A percentile compares a stretch with the other conserved stretches of the same genome.
phyloP scores from a whole-genome alignment of 2,113 vertebrate genomes.

The Poicephalus meyeri region DNA sequence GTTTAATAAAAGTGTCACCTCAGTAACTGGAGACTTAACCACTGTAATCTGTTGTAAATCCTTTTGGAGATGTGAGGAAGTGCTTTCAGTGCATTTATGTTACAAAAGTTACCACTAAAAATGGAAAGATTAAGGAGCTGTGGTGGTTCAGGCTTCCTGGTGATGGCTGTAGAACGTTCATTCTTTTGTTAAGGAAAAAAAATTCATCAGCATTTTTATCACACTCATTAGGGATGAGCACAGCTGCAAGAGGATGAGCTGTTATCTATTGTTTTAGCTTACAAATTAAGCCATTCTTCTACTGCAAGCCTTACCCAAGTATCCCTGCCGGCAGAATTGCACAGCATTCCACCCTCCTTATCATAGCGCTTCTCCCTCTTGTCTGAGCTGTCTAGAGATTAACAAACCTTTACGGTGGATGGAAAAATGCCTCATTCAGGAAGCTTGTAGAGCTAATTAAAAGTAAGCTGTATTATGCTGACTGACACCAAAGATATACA shows the following conservation, averaged over 20 bases:
- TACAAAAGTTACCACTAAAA: not conserved
- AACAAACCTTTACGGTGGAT: not conserved
- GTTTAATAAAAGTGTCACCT: too few species aligned
- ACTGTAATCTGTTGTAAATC: not conserved
- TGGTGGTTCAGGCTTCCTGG: not conserved
- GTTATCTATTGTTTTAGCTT: conserved; percentile 14
- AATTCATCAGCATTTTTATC: not conserved
- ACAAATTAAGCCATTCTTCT: conserved; percentile 16
- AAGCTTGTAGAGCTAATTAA: not conserved
- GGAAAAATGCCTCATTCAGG: not conserved
- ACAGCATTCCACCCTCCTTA: not conserved
- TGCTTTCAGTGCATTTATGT: not conserved
- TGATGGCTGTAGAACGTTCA: not conserved
- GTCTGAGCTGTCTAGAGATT: not conserved
- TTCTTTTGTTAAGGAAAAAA: not conserved
- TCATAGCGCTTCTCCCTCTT: not conserved
- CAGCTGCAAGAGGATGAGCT: not conserved
- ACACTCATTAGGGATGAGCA: not conserved
- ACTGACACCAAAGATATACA: not conserved
- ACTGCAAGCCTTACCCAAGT: not conserved
- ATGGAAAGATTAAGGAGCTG: not conserved
- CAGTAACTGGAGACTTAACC: not conserved
- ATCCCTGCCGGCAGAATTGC: not conserved
- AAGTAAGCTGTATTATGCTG: not conserved
- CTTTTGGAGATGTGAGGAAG: not conserved